phyloP scores from a whole-genome alignment of 2,888 invertebrate genomes.

The Mythimna albipuncta region DNA sequence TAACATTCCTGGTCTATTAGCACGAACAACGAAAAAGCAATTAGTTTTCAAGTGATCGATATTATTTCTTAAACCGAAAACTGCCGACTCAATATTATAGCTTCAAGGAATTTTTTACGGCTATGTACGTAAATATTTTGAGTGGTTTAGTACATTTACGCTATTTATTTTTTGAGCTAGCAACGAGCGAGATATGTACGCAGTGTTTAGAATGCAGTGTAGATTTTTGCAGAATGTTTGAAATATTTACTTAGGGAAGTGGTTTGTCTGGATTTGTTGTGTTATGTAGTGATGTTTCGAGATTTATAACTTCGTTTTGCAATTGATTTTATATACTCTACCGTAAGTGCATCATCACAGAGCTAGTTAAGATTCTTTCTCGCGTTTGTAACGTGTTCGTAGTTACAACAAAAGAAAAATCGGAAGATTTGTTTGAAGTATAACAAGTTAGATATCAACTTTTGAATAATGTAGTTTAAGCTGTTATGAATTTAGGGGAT shows the following conservation, averaged over 20 bases:
- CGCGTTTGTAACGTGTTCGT: no score
- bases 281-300: constrained; percentile 3
- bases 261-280: constrained; percentile 28
- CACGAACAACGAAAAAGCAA: constrained; percentile 8
- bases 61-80: constrained; percentile 19
- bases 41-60: constrained; percentile 21
- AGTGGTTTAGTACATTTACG: constrained; percentile 18
- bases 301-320: constrained; percentile 16
- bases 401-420: no score
- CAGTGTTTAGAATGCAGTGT: constrained; percentile 37
- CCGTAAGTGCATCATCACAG: not conserved
- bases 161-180: constrained; percentile 38
- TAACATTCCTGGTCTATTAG: constrained; percentile 13
- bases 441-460: no score
- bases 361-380: not conserved
- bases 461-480: no score
- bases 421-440: no score
- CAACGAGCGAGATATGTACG: constrained; percentile 11
- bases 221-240: constrained; percentile 27
- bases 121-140: constrained; percentile 39
- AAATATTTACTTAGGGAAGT: constrained; percentile 36
- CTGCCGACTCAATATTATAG: constrained; percentile 17
- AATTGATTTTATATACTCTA: not conserved
- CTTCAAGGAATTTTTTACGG: constrained; percentile 29
- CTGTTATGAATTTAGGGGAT: no score